Evolutionary conservation across 2,113 vertebrate genomes (phyloP).

Genomic region (Laterallus jamaicensis): DNA sequence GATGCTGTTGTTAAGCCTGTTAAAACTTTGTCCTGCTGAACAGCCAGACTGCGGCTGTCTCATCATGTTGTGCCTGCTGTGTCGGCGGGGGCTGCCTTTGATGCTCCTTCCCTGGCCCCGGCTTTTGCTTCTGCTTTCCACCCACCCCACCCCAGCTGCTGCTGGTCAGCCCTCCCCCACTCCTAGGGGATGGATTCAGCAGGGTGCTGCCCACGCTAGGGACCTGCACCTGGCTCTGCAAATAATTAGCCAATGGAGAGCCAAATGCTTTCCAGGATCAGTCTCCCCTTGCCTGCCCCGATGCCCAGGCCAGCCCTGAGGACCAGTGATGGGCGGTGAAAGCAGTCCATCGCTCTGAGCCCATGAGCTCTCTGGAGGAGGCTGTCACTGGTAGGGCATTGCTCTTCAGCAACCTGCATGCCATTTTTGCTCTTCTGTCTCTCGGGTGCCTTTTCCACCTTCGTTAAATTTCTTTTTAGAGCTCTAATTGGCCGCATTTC

Average conservation of each 20-base stretch:
- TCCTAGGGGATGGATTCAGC: background rate
- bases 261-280: background rate
- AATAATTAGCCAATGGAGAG: background rate
- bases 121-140: background rate
- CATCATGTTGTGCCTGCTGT: conserved; percentile 11
- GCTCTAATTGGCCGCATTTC: background rate
- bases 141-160: background rate
- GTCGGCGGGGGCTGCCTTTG: background rate
- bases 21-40: conserved; percentile 59
- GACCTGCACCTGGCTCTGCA: background rate
- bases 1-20: conserved; percentile 64
- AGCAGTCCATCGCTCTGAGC: background rate
- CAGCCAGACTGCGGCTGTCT: background rate
- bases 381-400: background rate
- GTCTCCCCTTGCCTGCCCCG: accelerated
- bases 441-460: background rate
- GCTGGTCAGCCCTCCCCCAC: accelerated
- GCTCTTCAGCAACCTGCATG: background rate
- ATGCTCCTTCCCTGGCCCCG: background rate
- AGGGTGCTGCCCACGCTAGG: background rate
- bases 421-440: background rate
- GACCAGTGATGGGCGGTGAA: background rate
- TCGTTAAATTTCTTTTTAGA: background rate
- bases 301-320: accelerated
- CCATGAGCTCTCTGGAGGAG: background rate